Evolutionary conservation across 2,888 invertebrate genomes (phyloP).

Genomic region (Antheraea yamamai): DNA sequence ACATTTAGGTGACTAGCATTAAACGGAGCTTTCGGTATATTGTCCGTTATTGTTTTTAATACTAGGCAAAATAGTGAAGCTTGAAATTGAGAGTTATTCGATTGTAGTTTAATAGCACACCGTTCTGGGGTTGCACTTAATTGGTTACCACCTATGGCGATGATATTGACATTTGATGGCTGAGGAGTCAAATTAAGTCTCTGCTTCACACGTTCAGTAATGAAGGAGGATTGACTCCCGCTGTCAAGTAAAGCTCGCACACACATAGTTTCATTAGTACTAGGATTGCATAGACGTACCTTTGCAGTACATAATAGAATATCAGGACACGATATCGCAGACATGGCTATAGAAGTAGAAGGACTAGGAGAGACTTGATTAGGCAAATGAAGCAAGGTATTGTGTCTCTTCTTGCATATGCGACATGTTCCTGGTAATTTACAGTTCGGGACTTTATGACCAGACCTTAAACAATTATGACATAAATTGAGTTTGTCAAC

Average conservation of each 20-base stretch:
- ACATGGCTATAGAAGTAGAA: not conserved
- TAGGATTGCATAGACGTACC: conserved; percentile 20
- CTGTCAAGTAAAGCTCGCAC: conserved; percentile 22
- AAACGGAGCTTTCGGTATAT: conserved; percentile 9
- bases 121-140: conserved; percentile 21
- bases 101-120: conserved; percentile 17
- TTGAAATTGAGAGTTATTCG: not conserved
- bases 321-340: not conserved
- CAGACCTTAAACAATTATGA: conserved; percentile 3
- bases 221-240: conserved; percentile 25
- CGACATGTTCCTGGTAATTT: conserved; percentile 1
- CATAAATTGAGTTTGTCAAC: conserved; percentile 6
- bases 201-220: conserved; percentile 23
- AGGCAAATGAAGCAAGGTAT: not conserved
- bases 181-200: conserved; percentile 23
- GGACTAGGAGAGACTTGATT: not conserved
- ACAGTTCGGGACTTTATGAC: conserved; percentile 2
- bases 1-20: conserved; percentile 5
- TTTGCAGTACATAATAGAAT: conserved; percentile 14
- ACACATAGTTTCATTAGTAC: conserved; percentile 19
- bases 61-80: conserved; percentile 6
- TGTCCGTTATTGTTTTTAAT: conserved; percentile 1
- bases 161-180: conserved; percentile 17
- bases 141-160: conserved; percentile 19
- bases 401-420: conserved; percentile 27